phyloP scores from a whole-genome alignment of 2,113 vertebrate genomes.

The Pipra filicauda region DNA sequence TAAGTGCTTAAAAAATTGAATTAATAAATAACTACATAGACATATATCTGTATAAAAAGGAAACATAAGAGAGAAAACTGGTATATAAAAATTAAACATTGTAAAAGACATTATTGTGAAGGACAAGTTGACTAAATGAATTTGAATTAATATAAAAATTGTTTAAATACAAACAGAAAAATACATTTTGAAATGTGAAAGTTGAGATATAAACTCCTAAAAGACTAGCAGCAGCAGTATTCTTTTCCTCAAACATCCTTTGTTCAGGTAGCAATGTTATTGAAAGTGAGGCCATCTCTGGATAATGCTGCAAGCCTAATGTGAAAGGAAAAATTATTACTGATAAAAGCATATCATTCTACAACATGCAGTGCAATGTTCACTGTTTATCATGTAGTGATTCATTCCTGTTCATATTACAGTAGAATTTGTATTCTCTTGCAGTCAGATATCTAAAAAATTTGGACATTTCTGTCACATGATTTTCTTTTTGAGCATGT shows the following conservation, averaged over 20 bases:
- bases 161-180: background rate
- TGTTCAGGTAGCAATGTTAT: background rate
- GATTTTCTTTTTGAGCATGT: background rate
- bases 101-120: background rate
- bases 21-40: conserved; percentile 66
- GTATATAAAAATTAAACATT: background rate
- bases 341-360: background rate
- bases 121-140: background rate
- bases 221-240: background rate
- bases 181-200: background rate
- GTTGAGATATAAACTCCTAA: background rate
- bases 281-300: background rate
- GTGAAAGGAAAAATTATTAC: background rate
- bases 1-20: conserved; percentile 58
- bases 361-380: background rate
- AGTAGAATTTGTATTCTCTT: background rate
- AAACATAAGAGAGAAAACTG: conserved; percentile 2
- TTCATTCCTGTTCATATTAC: background rate
- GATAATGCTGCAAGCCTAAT: background rate
- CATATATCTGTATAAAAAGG: conserved; percentile 40
- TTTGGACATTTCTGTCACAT: background rate
- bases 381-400: background rate
- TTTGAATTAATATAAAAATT: background rate
- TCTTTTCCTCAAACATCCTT: background rate
- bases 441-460: background rate